Conservation (phyloP, 2,797 vertebrate genomes). For the Pangasius macronema region DNA sequence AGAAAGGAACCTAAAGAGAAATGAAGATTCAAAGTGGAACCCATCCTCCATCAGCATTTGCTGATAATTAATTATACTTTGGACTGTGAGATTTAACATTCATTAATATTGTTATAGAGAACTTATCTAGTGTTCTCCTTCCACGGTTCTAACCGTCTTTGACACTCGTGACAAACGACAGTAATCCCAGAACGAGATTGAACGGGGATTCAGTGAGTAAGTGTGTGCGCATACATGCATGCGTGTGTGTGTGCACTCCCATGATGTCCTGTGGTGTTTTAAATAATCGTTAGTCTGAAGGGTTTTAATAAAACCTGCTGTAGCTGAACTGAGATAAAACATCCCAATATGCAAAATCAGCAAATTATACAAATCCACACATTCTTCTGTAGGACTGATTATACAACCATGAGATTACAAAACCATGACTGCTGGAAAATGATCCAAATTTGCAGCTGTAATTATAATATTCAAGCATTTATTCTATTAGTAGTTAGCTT, state of each 20-base stretch:
- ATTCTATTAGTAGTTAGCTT: background rate
- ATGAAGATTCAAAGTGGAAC: background rate
- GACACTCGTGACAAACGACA: no score
- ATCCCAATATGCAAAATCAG: background rate
- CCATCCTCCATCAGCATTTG: background rate
- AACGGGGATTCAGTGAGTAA: no score
- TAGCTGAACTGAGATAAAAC: background rate
- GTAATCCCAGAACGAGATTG: no score
- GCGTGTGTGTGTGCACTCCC: background rate
- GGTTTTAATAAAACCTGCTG: background rate
- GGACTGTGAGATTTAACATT: background rate
- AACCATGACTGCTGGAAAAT: no score
- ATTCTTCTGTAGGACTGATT: background rate
- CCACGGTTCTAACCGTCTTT: no score
- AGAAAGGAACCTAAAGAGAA: background rate
- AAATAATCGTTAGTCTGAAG: background rate
- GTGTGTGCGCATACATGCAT: background rate
- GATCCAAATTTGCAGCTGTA: background rate
- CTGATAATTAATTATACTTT: background rate
- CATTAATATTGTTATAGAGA: background rate
- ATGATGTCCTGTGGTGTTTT: background rate
- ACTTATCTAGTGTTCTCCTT: background rate
- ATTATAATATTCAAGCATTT: background rate
- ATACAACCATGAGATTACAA: background rate
- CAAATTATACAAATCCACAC: slow-evolving; percentile 11